Evolutionary conservation across 37 sponge, comb jelly and placozoan genomes (phyloP), one percentile per base, ranked within the genome.

Genomic region (Halichondria panicea): DNA sequence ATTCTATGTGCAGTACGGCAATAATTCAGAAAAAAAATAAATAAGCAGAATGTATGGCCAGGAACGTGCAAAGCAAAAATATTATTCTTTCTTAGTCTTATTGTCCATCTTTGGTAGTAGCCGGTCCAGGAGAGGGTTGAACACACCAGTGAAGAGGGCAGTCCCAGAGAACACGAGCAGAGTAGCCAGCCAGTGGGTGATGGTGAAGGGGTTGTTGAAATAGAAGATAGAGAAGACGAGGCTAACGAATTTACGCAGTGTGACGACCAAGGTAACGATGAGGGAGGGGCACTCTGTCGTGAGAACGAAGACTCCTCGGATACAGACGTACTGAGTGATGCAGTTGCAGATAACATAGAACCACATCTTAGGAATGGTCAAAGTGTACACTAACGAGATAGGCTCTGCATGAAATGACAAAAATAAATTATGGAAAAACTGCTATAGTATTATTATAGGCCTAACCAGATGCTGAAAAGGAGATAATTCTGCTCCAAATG

Each of bases 121-220:
- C n/a, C 12, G 25, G 27, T 21, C n/a, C 24, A 55, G 27, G 0
- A 63, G 22, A n/a, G 52, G 43, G 53, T 61, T 21, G 28, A 76
- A 32, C 1, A 80, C 22, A 24, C 82, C 82, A 36, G 74, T 66
- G 41, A 96, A 96, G n/a, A 89, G 45, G 13, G 81, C 35, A 38
- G 94, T 93, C 5, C 98, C 98, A 22, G 66, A 48, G 63, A 97
- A 95, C 27, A 97, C 98, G 42, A 89, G 43, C 19, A 33, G 60
- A 2, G 98, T 89, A 25, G 79, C 95, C 11, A 91, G 2, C 98
- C 98, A 97, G 86, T 97, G 98, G 37, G 70, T 33, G 60, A 50
- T 0, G 32, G 98, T 97, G 78, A 97, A 97, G 56, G 98, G 93
- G 57, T 94, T 97, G 34, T 75, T 68, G 66, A 97, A 97, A 76